Base-by-base conservation (phyloP, 2,113 vertebrate species). In the Taxidea taxus region DNA sequence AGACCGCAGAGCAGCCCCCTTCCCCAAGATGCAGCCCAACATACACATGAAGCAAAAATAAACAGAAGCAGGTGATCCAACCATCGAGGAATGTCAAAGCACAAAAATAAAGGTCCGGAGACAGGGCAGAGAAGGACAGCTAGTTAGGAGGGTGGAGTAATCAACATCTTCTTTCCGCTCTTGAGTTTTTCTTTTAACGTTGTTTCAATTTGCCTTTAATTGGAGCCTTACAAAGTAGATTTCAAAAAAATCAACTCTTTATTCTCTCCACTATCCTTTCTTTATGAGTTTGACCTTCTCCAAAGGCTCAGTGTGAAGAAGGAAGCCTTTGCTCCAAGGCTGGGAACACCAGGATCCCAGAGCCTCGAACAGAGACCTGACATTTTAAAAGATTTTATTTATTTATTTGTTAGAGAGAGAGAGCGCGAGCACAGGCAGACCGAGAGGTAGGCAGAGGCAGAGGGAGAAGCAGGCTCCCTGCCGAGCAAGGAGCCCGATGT, bases 271-370 rank as follows among this genome's bases (percentile, higher is more conserved):
- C 10, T 31, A 29, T 56, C 47, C 64, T 94, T 87, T 60, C 68
- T 83, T 91, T 54, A 77, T 74, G 75, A 81, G 23, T 78, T 6
- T 97, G 84, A 90, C 80, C 84, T 97, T 96, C 87, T 88, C 87
- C 44, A 56, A 78, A 62, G n/a, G 42, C 80, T 95, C 21, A 0
- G 1, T 25, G 39, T 27, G 68, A 94, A 72, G 39, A 83, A 84
- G 68, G 83, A 93, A 70, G 81, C 10, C 15, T 82, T 89, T 7
- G 6, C 29, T 66, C 31, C 34, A 21, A 23, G 21, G 34, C 56
- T 70, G 11, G 75, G 66, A 44, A n/a, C 0, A 2, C 10, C 6
- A 4, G n/a, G 27, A 54, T 84, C 29, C 42, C 66, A n/a, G 83
- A 44, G 56, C 84, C 88, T 31, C 74, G 34, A 34, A 39, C 1